Evolutionary conservation across 2,113 vertebrate genomes (phyloP).

Genomic region (Pogonocichla stellata): DNA sequence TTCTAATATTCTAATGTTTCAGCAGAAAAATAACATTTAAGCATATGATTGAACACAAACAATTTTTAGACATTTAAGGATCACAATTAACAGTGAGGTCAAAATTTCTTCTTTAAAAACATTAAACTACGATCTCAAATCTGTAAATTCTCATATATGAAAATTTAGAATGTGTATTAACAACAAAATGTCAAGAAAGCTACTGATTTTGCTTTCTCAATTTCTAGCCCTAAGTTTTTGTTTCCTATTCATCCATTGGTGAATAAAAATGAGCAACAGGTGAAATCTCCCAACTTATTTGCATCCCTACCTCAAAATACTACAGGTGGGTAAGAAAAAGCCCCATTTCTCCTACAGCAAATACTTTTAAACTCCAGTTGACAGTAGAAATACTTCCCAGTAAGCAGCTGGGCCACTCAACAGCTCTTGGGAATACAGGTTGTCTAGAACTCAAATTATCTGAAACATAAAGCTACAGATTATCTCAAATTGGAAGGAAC

Average conservation of each 20-base stretch:
- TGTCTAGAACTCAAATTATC: neutral
- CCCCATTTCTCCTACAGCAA: neutral
- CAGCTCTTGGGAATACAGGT: neutral
- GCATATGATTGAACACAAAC: neutral
- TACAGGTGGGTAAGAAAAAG: neutral
- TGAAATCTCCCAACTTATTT: neutral
- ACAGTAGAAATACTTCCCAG: neutral
- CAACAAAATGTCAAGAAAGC: neutral
- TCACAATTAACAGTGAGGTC: neutral
- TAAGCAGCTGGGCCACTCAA: neutral
- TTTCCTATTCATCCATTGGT: neutral
- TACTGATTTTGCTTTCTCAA: neutral
- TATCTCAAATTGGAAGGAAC: neutral
- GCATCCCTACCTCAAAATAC: neutral
- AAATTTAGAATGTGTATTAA: neutral
- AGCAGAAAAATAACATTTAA: slow-evolving; percentile 26
- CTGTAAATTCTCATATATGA: neutral
- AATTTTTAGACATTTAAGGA: neutral
- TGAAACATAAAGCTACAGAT: neutral
- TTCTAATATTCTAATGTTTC: slow-evolving; percentile 17
- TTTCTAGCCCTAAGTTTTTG: neutral
- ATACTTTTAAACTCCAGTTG: neutral
- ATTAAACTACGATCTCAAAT: neutral
- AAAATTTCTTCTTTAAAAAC: neutral
- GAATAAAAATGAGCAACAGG: neutral